Evolutionary conservation across 2,113 vertebrate species (phyloP).

Genomic region (Xerus inauris): DNA sequence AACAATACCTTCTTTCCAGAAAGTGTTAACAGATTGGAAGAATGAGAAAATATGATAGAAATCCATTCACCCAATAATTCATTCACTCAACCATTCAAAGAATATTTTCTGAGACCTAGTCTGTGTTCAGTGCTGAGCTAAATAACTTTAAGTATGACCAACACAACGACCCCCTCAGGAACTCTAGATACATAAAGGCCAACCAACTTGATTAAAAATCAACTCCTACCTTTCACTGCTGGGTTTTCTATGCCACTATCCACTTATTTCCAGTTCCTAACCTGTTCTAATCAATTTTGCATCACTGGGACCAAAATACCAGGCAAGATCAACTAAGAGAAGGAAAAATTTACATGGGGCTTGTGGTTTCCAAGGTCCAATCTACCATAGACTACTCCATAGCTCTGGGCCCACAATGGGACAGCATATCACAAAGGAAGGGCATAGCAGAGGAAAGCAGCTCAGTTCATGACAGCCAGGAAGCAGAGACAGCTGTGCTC

Average conservation of each 20-base stretch:
- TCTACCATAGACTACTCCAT: no score
- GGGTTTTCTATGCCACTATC: not conserved
- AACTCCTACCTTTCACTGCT: not conserved
- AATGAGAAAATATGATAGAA: not conserved
- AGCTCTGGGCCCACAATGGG: no score
- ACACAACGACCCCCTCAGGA: not conserved
- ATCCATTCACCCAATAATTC: not conserved
- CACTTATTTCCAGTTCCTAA: not conserved
- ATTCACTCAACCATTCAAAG: not conserved
- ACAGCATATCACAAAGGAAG: no score
- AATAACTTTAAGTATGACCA: not conserved
- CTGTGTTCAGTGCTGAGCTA: not conserved
- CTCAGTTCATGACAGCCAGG: no score
- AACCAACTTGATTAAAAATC: not conserved
- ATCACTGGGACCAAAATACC: no score
- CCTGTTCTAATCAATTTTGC: no score
- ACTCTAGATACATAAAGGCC: not conserved
- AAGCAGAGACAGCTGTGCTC: no score
- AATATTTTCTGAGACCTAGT: not conserved
- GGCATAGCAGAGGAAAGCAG: no score
- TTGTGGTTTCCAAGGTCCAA: no score
- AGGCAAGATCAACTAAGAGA: no score
- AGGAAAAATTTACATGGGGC: no score
- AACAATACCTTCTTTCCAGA: conserved; percentile 1
- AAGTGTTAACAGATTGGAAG: not conserved